Percentiles rank a stretch among this genome's conserved stretches.
phyloP scores from a whole-genome alignment of 2,797 vertebrate genomes.

The Pterois miles region DNA sequence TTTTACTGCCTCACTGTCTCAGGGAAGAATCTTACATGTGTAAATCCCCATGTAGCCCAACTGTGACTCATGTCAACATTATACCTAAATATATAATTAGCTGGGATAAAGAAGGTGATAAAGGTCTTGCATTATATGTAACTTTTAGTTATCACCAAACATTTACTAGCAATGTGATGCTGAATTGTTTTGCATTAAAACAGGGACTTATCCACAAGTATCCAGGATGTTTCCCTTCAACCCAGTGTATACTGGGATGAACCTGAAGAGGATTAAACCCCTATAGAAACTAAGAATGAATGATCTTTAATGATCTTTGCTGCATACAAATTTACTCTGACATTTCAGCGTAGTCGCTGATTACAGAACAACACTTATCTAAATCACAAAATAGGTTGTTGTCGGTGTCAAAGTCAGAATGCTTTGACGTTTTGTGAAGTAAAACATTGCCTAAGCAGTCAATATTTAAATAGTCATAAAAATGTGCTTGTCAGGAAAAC shows the following conservation, averaged over 20 bases:
- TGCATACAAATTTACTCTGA: background rate
- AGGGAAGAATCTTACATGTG: conserved; percentile 16
- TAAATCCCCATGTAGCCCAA: conserved; percentile 23
- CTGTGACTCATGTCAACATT: background rate
- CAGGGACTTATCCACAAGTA: background rate
- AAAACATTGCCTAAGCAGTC: background rate
- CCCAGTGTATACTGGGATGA: background rate
- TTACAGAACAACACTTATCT: background rate
- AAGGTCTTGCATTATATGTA: background rate
- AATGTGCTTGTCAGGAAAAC: background rate
- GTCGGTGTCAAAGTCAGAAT: background rate
- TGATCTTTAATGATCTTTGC: background rate
- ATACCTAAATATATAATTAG: background rate
- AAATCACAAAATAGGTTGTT: background rate
- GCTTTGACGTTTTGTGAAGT: background rate
- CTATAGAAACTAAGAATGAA: background rate
- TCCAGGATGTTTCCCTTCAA: background rate
- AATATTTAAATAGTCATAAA: background rate
- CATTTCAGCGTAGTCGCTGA: background rate
- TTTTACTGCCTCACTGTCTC: conserved; percentile 32
- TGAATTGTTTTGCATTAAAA: background rate
- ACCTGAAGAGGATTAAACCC: background rate
- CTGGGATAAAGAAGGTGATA: background rate
- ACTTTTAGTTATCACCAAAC: background rate
- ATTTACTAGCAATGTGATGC: background rate